Percentiles rank a stretch among this genome's conserved stretches.
These are phyloP conservation scores for Drosophila affinis DNA, from an alignment of 2,888 invertebrate species.

Conservation along the genomic window DNA sequence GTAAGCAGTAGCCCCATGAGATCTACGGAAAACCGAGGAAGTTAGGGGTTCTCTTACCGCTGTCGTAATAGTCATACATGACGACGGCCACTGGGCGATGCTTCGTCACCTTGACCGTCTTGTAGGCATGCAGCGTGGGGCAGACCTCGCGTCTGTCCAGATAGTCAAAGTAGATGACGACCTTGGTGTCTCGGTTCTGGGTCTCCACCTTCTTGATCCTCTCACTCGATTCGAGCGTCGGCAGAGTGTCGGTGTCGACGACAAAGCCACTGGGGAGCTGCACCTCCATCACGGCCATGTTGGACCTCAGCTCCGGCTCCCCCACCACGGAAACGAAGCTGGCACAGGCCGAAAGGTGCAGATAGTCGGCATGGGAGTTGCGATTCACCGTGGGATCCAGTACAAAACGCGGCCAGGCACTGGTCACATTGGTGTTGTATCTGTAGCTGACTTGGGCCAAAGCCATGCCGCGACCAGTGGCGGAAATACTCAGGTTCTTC, in stretches of 20 bases:
- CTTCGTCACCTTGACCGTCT: conserved; percentile 93
- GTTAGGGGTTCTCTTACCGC: conserved; percentile 86
- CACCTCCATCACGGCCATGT: conserved; percentile 96
- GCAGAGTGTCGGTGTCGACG: conserved; percentile 91
- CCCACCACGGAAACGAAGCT: conserved; percentile 83
- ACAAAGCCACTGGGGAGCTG: conserved; percentile 95
- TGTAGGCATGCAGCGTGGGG: conserved; percentile 93
- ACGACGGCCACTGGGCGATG: conserved; percentile 94
- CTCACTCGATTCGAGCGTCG: conserved; percentile 86
- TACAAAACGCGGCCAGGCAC: conserved; percentile 94
- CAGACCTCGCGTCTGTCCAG: conserved; percentile 89
- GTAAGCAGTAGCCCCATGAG: neutral
- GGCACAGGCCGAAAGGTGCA: conserved; percentile 93
- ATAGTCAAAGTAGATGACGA: conserved; percentile 91
- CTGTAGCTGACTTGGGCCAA: conserved; percentile 91
- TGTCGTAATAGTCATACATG: conserved; percentile 96
- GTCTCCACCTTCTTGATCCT: conserved; percentile 87
- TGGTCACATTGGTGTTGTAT: conserved; percentile 94
- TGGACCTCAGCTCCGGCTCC: conserved; percentile 85
- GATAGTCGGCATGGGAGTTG: conserved; percentile 91
- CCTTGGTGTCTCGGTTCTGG: conserved; percentile 86
- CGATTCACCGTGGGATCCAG: conserved; percentile 95
- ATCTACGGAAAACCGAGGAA: neutral
- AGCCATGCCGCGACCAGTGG: conserved; percentile 92
- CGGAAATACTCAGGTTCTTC: conserved; percentile 89